These are phyloP conservation scores for Lepeophtheirus nordmannii DNA, from an alignment of 2,888 invertebrate species.

Conservation along the genomic window DNA sequence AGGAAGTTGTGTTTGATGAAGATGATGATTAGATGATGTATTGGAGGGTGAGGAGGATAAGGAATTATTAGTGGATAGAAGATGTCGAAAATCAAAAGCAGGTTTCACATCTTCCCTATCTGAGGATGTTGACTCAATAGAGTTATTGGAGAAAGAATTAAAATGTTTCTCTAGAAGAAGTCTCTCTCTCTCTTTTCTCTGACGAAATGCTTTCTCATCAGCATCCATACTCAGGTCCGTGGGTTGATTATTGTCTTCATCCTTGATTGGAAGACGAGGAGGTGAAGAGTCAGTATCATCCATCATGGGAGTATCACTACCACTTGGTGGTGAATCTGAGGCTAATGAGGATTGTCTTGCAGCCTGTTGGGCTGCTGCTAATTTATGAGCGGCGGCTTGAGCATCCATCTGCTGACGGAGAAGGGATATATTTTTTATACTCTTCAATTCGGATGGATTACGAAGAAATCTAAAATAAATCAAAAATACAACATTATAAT, in stretches of 20 bases:
- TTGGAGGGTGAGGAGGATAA: no score
- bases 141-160: background rate
- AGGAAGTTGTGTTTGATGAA: background rate
- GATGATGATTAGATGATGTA: background rate
- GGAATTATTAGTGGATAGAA: constrained; percentile 3
- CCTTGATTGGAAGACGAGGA: background rate
- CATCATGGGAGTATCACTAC: background rate
- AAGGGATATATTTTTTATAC: constrained; percentile 79
- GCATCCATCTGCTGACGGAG: constrained; percentile 39
- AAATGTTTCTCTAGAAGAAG: constrained; percentile 11
- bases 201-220: constrained; percentile 16
- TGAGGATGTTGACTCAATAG: background rate
- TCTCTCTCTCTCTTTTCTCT: constrained; percentile 1
- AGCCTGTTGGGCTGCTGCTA: constrained; percentile 10
- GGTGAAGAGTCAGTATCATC: background rate
- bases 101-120: constrained; percentile 6
- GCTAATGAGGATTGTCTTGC: background rate
- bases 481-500: constrained; percentile 25
- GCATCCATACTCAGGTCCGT: constrained; percentile 22
- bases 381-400: constrained; percentile 22
- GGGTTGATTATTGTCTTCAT: constrained; percentile 12
- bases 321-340: background rate
- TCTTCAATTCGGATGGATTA: constrained; percentile 81
- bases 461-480: constrained; percentile 57
- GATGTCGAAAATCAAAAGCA: constrained; percentile 18